These are phyloP conservation scores for Dryomyza anilis DNA, from an alignment of 2,888 invertebrate genomes.

Conservation along the genomic window DNA sequence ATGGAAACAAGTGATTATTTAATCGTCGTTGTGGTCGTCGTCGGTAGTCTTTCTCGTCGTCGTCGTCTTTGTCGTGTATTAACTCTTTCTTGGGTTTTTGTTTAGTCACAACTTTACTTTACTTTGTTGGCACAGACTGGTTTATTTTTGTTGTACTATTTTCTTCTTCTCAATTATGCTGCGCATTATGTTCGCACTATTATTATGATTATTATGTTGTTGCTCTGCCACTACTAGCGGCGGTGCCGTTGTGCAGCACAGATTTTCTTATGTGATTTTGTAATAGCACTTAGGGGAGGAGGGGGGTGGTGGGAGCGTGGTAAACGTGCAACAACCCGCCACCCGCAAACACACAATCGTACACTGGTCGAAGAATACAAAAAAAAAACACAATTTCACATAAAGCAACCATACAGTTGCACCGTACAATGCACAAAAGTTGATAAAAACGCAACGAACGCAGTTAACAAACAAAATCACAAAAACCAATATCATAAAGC, in stretches of 20 bases:
- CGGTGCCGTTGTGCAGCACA: background rate
- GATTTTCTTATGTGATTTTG: background rate
- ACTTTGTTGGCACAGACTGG: background rate
- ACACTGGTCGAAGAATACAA: constrained; percentile 3
- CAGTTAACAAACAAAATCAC: constrained; percentile 12
- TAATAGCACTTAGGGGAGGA: background rate
- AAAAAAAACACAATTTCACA: constrained; percentile 15
- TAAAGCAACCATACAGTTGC: constrained; percentile 4
- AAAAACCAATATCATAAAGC: constrained; percentile 22
- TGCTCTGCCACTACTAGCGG: constrained; percentile 18
- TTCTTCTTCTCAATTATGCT: background rate
- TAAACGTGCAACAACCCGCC: too few relatives aligned
- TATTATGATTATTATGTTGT: too few relatives aligned
- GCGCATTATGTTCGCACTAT: background rate
- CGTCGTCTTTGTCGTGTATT: background rate
- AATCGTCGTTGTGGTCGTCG: background rate
- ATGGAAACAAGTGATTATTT: too few relatives aligned
- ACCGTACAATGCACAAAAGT: constrained; percentile 6
- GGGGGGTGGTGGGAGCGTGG: too few relatives aligned
- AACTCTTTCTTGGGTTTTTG: background rate
- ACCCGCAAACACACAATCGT: background rate
- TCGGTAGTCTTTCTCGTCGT: background rate
- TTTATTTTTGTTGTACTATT: background rate
- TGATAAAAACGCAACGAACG: background rate
- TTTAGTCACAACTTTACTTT: background rate